Percentiles rank a stretch among this genome's conserved stretches.
Conservation (phyloP, 2,888 invertebrate genomes). For the Lasioglossum vierecki region DNA sequence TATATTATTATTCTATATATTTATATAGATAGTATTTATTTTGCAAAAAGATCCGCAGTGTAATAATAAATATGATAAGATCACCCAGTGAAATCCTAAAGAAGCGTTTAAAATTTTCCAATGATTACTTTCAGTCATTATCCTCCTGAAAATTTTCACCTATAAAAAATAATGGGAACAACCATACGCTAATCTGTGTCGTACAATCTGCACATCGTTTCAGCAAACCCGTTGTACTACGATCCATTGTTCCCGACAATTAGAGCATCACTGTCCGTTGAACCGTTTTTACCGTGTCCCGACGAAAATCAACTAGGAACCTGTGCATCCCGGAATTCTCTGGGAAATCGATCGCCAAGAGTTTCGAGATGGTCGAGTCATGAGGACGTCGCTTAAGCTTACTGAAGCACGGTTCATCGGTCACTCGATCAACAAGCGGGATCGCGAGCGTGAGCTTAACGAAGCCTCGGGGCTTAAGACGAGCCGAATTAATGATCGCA, state of each 20-base stretch:
- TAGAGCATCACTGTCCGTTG: background rate
- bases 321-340: background rate
- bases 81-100: too few relatives aligned
- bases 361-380: background rate
- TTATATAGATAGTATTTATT: too few relatives aligned
- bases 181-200: background rate
- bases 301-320: background rate
- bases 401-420: conserved; percentile 31
- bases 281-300: background rate
- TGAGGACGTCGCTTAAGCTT: background rate
- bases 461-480: conserved; percentile 43
- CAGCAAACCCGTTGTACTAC: background rate
- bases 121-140: background rate
- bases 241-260: background rate
- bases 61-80: too few relatives aligned
- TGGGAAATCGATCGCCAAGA: background rate
- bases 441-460: conserved; percentile 32
- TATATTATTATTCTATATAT: too few relatives aligned
- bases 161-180: background rate
- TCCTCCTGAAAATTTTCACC: background rate
- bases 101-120: too few relatives aligned
- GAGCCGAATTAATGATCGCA: conserved; percentile 32
- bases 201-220: background rate
- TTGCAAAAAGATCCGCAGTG: too few relatives aligned
- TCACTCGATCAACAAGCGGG: conserved; percentile 38